Base-by-base conservation (phyloP, 2,113 vertebrate genomes). In the Heliornis fulica region DNA sequence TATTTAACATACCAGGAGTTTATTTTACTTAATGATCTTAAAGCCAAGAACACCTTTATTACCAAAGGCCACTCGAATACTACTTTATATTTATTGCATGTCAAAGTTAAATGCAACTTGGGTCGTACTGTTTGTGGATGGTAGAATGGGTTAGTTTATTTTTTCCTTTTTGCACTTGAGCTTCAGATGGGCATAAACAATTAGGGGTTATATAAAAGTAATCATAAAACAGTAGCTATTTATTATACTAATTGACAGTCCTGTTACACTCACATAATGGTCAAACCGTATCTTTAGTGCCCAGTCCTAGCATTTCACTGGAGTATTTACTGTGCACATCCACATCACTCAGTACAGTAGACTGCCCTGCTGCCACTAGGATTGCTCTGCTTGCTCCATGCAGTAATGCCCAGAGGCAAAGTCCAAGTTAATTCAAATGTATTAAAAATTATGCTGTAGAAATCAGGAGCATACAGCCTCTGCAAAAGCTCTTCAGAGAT, bases 211-310 rank as follows among this genome's bases (percentile, higher is more conserved):
- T 18, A 43, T 45, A 79, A 65, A 64, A 11, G 5, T 12, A 69
- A 61, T 38, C 22, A 29, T 19, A 87, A 69, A 53, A 1, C 20
- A 71, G 26, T 9, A n/a, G 16, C 40, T 66, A 25, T 26, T 65
- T 48, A 26, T 41, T 17, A 50, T 34, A 22, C 32, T 76, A 65
- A 36, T 38, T 77, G 54, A 84, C 41, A 51, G 18, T 25, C 53
- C 6, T 0, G 1, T 65, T 40, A 29, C 28, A 40, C 18, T 32
- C 26, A 28, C 1, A 0, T 5, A 77, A n/a, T 5, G 50, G 26
- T 31, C 60, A 85, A 79, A n/a, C 31, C 57, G 15, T 46, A 31
- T 3, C 20, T 1, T 69, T n/a, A 91, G 57, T 4, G 60, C 7
- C 8, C 63, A 80, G n/a, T 12, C 36, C 65, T 59, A 60, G 8